These are phyloP conservation scores for Oncopeltus fasciatus DNA, from an alignment of 1,140 invertebrate genomes.

Conservation along the genomic window DNA sequence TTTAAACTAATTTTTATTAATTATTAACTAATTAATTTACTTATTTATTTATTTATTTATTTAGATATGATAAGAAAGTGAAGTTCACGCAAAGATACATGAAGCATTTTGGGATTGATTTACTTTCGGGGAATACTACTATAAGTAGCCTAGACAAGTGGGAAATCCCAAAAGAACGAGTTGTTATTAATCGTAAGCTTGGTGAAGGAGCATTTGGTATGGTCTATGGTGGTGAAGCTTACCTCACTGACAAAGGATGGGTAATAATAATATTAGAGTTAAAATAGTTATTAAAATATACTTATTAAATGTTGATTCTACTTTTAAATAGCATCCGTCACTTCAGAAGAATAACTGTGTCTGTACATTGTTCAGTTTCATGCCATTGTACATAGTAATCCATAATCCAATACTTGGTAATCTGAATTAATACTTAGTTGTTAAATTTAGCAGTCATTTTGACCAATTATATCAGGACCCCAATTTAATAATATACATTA, in stretches of 20 bases:
- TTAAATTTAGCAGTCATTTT: too few relatives aligned
- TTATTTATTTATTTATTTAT: constrained; percentile 13
- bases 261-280: constrained; percentile 23
- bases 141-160: constrained; percentile 53
- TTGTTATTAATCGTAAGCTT: constrained; percentile 78
- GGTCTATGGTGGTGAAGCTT: constrained; percentile 71
- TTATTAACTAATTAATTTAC: too few relatives aligned
- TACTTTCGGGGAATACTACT: constrained; percentile 36
- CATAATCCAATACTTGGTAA: too few relatives aligned
- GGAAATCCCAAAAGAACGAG: constrained; percentile 67
- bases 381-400: too few relatives aligned
- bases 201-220: constrained; percentile 83
- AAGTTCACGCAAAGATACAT: constrained; percentile 51
- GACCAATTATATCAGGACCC: too few relatives aligned
- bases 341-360: too few relatives aligned
- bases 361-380: too few relatives aligned
- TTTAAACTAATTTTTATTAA: too few relatives aligned
- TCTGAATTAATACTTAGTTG: too few relatives aligned
- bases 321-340: too few relatives aligned
- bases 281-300: neutral
- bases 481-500: too few relatives aligned
- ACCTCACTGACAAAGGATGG: constrained; percentile 55
- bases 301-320: neutral
- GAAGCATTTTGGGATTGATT: constrained; percentile 50
- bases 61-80: constrained; percentile 56